Evolutionary conservation across 2,797 vertebrate genomes (phyloP), one percentile per base, ranked within the genome.

Genomic region (Delichon dasypus): DNA sequence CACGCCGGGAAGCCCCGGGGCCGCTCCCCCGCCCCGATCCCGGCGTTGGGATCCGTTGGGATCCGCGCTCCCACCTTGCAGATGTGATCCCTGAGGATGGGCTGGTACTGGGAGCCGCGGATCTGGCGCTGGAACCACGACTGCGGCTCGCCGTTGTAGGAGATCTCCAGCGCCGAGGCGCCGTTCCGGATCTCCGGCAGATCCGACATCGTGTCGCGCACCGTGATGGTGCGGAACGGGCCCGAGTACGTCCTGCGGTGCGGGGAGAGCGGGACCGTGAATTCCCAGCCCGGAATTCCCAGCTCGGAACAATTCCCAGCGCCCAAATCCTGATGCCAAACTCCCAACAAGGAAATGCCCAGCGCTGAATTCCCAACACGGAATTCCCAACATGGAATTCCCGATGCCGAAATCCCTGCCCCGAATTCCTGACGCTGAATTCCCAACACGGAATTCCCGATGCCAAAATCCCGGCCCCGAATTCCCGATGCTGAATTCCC

Each of bases 41-140:
- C 40, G 7, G 1, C 3, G 9, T 10, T 36, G 55, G 32, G 54
- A 53, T 21, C 17, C 50, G 16, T 2, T 2, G 51, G 29, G 80
- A 8, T 26, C 34, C 30, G 9, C 15, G 0, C 1, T 0, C 32
- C 7, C 87, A 99, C 99, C 98, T 99, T 99, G 96, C 99, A 99
- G 97, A 99, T 98, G 51, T 99, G 99, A 90, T 99, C 99, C 97
- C 98, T 97, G 97, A 99, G 99, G 96, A 99, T 99, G 36, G 99
- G 99, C 94, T 99, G 99, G 89, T 99, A 99, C 94, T 99, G 99
- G 0, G 99, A 98, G 50, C 99, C 99, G 57, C 99, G 97, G 88
- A 99, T 99, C 88, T 99, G 99, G 77, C 99, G 98, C 98, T 99
- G 99, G 97, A 99, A 99, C 99, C 99, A 99, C n/a, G 99, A 99